Evolutionary conservation across 2,888 invertebrate species (phyloP).

Genomic region (Mesorhabditis spiculigera): DNA sequence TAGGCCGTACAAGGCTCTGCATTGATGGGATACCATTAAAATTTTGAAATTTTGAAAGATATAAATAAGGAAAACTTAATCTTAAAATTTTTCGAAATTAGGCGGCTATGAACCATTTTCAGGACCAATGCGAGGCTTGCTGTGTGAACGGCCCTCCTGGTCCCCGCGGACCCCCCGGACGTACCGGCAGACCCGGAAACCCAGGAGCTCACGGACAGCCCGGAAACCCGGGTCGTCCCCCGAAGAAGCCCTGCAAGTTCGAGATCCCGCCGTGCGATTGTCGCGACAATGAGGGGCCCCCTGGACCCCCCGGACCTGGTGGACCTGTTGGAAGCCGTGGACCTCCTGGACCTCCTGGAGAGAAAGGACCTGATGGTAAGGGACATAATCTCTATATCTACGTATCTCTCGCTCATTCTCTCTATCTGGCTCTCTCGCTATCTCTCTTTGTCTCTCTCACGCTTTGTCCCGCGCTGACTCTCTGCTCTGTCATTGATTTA

Average conservation of each 20-base stretch:
- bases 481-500: too few species aligned
- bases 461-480: too few species aligned
- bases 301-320: background rate
- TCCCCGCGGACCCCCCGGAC: constrained; percentile 28
- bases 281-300: background rate
- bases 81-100: too few species aligned
- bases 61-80: too few species aligned
- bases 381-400: background rate
- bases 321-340: background rate
- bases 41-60: too few species aligned
- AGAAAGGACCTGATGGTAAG: background rate
- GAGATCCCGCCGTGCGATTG: constrained; percentile 35
- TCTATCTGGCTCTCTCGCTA: too few species aligned
- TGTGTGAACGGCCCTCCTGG: constrained; percentile 30
- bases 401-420: too few species aligned
- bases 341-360: background rate
- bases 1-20: too few species aligned
- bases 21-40: too few species aligned
- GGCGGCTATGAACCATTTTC: too few species aligned
- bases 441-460: too few species aligned
- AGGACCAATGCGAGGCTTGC: constrained; percentile 25
- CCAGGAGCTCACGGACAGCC: constrained; percentile 31
- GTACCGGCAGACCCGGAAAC: constrained; percentile 28
- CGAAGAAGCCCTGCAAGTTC: constrained; percentile 44
- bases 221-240: constrained; percentile 37